A percentile compares a stretch with the other conserved stretches of the same genome.
Conservation (phyloP, 2,113 vertebrate species). For the Crotalus helleri region DNA sequence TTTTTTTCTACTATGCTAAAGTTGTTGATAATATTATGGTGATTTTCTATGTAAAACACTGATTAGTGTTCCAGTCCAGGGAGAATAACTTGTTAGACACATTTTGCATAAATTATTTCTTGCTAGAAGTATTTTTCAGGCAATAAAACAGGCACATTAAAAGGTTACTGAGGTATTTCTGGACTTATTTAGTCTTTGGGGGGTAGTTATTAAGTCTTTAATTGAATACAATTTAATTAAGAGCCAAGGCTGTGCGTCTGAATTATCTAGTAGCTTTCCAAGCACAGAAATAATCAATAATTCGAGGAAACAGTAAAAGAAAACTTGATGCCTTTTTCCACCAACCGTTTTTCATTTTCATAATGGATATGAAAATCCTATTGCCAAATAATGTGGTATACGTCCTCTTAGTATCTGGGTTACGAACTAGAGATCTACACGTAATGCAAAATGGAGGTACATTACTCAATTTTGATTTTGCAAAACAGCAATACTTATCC, state of each 20-base stretch:
- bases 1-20: conserved; percentile 27
- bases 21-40: neutral
- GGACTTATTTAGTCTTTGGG: conserved; percentile 2
- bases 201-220: conserved; percentile 30
- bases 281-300: conserved; percentile 32
- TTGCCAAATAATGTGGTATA: conserved; percentile 6
- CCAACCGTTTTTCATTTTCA: conserved; percentile 25
- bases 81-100: conserved; percentile 4
- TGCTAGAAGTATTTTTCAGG: conserved; percentile 34
- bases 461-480: neutral
- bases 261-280: neutral
- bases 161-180: conserved; percentile 2
- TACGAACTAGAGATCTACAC: conserved; percentile 33
- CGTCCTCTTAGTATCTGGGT: neutral
- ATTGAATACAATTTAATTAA: neutral
- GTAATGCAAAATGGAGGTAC: neutral
- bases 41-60: conserved; percentile 7
- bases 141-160: conserved; percentile 18
- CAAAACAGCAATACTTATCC: neutral
- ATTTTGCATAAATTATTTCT: conserved; percentile 32
- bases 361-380: conserved; percentile 33
- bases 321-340: conserved; percentile 6
- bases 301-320: conserved; percentile 1
- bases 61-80: conserved; percentile 36
- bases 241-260: neutral